These are phyloP conservation scores for Gobius niger DNA, from an alignment of 2,113 vertebrate species.

Conservation along the genomic window DNA sequence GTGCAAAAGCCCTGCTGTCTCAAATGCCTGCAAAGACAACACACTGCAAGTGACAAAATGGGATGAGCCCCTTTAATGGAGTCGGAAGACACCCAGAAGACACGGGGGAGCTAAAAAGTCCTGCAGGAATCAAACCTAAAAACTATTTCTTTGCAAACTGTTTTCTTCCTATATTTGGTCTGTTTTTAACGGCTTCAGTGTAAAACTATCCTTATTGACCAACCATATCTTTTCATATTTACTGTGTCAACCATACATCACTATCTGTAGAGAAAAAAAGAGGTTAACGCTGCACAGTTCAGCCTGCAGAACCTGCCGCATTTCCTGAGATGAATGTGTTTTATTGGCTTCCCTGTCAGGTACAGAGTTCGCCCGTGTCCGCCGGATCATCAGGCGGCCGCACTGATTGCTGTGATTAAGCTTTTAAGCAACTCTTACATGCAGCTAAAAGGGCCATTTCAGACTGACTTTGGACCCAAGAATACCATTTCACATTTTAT, in stretches of 20 bases:
- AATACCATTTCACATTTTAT: not conserved
- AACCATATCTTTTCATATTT: not conserved
- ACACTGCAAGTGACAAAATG: no score
- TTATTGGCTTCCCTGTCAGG: constrained; percentile 18
- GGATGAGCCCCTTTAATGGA: no score
- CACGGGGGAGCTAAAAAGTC: no score
- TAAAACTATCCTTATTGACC: not conserved
- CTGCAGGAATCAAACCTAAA: no score
- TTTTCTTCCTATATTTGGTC: no score
- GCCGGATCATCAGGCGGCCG: constrained; percentile 22
- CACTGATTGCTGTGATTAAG: constrained; percentile 29
- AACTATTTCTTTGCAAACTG: no score
- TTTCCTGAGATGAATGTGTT: constrained; percentile 43
- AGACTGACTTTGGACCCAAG: not conserved
- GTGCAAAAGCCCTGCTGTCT: no score
- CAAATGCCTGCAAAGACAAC: no score
- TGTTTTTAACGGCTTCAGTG: no score
- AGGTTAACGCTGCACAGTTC: not conserved
- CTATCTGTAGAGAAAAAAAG: not conserved
- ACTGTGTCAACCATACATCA: no score
- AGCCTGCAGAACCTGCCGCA: constrained; percentile 20
- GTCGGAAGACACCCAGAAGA: no score
- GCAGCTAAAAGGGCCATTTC: not conserved
- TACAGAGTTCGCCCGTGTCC: constrained; percentile 28
- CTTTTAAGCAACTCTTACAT: constrained; percentile 25